Conservation (phyloP, 1,140 invertebrate genomes). For the Frieseomelitta varia region DNA sequence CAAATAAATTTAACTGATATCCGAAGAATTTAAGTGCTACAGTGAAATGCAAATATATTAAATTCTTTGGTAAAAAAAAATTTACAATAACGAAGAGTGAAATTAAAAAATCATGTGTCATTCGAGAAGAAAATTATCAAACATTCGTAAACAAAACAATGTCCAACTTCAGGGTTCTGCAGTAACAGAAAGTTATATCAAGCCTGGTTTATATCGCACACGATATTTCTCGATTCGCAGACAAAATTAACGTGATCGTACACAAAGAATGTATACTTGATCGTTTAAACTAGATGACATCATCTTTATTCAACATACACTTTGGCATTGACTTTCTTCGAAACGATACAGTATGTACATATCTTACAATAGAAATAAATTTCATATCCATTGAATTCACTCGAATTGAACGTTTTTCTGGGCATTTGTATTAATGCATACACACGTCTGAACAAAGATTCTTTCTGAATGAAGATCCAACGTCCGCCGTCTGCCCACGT, state of each 20-base stretch:
- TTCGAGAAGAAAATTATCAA: background rate
- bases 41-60: too few relatives aligned
- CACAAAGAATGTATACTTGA: background rate
- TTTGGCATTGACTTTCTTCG: background rate
- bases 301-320: slow-evolving; percentile 3
- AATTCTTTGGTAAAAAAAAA: too few relatives aligned
- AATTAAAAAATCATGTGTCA: background rate
- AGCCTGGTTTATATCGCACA: background rate
- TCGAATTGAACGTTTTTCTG: background rate
- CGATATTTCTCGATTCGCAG: too few relatives aligned
- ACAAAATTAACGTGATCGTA: background rate
- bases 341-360: background rate
- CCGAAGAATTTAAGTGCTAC: too few relatives aligned
- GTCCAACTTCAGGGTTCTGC: too few relatives aligned
- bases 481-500: background rate
- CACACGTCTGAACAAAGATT: too few relatives aligned
- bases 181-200: background rate
- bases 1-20: too few relatives aligned
- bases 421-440: background rate
- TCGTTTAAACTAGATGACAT: slow-evolving; percentile 25
- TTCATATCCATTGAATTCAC: background rate
- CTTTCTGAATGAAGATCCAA: background rate
- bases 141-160: too few relatives aligned
- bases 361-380: background rate
- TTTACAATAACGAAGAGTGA: too few relatives aligned